Percentiles rank a stretch among this genome's conserved stretches.
phyloP scores from a whole-genome alignment of 2,113 vertebrate species.

The Semnornis frantzii region DNA sequence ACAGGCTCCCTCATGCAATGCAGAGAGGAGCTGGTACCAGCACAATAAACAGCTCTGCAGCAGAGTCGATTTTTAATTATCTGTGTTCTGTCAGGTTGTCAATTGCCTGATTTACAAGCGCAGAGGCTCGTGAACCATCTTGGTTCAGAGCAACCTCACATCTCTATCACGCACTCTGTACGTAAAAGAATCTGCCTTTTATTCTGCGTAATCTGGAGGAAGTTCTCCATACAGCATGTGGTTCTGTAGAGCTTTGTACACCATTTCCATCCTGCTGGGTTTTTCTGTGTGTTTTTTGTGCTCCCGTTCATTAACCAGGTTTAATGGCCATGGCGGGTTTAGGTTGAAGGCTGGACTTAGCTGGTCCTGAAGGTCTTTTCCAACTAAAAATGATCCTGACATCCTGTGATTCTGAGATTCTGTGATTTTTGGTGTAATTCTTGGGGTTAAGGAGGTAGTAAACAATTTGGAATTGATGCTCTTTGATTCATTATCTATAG shows the following conservation, averaged over 20 bases:
- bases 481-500: background rate
- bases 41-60: background rate
- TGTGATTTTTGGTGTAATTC: background rate
- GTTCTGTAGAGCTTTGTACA: background rate
- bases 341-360: too few species aligned
- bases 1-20: background rate
- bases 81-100: background rate
- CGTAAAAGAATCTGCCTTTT: background rate
- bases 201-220: background rate
- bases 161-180: background rate
- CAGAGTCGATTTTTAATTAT: slow-evolving; percentile 53
- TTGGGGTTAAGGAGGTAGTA: background rate
- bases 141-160: rapidly evolving
- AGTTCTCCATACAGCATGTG: background rate
- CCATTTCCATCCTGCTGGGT: background rate
- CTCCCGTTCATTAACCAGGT: background rate
- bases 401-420: too few species aligned
- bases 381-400: too few species aligned
- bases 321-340: too few species aligned
- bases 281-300: background rate
- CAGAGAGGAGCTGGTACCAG: background rate
- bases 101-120: background rate
- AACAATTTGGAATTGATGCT: background rate
- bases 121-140: background rate
- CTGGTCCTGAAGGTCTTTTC: too few species aligned